These are phyloP conservation scores for Cistogaster globosa DNA, from an alignment of 2,888 invertebrate species.

Conservation along the genomic window DNA sequence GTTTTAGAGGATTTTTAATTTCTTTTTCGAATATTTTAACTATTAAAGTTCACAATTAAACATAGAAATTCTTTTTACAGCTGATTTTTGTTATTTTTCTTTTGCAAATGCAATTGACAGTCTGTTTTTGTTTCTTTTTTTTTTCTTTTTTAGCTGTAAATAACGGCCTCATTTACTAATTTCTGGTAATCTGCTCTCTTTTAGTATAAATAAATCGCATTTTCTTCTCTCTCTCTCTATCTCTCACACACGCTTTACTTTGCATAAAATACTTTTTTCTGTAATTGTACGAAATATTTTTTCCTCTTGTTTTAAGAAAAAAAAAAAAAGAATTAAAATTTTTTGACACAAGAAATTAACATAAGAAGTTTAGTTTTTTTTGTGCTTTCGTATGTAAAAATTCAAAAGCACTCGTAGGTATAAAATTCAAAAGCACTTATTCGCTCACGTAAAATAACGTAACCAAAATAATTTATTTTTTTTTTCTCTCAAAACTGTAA, in stretches of 20 bases:
- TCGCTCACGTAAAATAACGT: not conserved
- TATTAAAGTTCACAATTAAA: slow-evolving; percentile 7
- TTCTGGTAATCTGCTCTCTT: slow-evolving; percentile 23
- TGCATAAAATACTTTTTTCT: slow-evolving; percentile 17
- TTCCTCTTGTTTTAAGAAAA: slow-evolving; percentile 31
- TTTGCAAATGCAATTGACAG: slow-evolving; percentile 50
- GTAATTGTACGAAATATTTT: slow-evolving; percentile 47
- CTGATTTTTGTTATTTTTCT: slow-evolving; percentile 69
- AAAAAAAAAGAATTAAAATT: slow-evolving; percentile 9
- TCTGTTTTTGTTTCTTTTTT: slow-evolving; percentile 4
- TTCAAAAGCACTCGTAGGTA: not conserved
- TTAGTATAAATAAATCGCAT: slow-evolving; percentile 3
- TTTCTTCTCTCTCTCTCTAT: slow-evolving; percentile 4
- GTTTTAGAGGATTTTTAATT: not conserved
- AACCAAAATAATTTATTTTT: not conserved
- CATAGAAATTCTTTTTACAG: slow-evolving; percentile 45
- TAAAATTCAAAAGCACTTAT: slow-evolving; percentile 1
- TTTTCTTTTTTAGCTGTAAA: slow-evolving; percentile 31
- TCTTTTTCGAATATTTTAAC: slow-evolving; percentile 6
- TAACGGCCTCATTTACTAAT: slow-evolving; percentile 57
- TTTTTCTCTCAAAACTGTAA: not conserved
- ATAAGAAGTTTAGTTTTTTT: slow-evolving; percentile 26
- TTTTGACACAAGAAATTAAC: slow-evolving; percentile 49
- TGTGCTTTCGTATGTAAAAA: slow-evolving; percentile 22
- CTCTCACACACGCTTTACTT: slow-evolving; percentile 6